Conservation (phyloP, 2,113 vertebrate species). For the Oreotragus oreotragus region DNA sequence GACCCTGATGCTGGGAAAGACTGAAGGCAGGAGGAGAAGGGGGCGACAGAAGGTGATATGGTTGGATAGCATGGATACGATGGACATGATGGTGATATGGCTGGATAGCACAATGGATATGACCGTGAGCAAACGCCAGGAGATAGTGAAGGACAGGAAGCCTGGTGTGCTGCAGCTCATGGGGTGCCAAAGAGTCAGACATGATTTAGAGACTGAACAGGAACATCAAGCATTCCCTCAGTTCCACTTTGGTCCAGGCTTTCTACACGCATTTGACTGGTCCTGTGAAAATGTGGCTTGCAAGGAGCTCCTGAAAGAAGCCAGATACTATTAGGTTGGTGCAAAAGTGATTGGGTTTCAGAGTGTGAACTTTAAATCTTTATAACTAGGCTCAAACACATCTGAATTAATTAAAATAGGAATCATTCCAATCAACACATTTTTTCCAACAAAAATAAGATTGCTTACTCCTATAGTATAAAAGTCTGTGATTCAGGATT, state of each 20-base stretch:
- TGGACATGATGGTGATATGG: background rate
- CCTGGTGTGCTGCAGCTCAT: background rate
- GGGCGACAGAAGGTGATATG: rapidly evolving
- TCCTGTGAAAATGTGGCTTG: background rate
- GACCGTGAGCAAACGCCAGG: background rate
- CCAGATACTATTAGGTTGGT: background rate
- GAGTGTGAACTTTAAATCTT: background rate
- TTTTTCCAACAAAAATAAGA: background rate
- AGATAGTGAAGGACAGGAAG: background rate
- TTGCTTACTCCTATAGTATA: background rate
- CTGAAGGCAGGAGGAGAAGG: background rate
- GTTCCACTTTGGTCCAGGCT: background rate
- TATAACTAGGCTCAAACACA: background rate
- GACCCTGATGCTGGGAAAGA: background rate
- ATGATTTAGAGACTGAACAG: background rate
- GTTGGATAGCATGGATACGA: background rate
- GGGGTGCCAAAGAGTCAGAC: background rate
- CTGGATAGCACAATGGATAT: background rate
- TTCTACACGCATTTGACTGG: background rate
- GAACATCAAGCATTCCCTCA: background rate
- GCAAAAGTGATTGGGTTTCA: background rate
- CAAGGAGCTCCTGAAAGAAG: background rate
- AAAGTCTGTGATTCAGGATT: background rate
- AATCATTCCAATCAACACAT: background rate
- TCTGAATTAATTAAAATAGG: background rate